Conservation (phyloP, 1,140 invertebrate species). For the Muscidifurax raptorellus region DNA sequence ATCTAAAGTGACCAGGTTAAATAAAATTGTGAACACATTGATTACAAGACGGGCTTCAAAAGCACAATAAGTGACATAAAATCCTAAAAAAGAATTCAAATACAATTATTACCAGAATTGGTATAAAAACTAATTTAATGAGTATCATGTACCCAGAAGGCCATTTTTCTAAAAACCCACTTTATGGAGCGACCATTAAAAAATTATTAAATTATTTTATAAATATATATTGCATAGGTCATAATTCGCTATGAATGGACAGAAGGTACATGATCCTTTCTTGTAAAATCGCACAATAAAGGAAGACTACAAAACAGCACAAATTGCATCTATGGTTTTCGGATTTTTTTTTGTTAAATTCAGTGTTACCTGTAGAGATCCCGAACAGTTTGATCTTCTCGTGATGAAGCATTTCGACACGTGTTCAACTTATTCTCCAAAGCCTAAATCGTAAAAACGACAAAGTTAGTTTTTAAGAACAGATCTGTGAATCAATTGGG, state of each 20-base stretch:
- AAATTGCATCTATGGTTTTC: conserved; percentile 58
- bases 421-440: conserved; percentile 74
- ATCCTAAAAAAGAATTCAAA: conserved; percentile 36
- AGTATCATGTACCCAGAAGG: conserved; percentile 57
- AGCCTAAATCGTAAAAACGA: conserved; percentile 64
- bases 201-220: conserved; percentile 18
- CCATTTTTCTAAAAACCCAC: conserved; percentile 10
- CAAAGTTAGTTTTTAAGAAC: background rate
- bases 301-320: conserved; percentile 50
- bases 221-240: conserved; percentile 13
- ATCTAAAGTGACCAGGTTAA: conserved; percentile 3
- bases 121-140: conserved; percentile 49
- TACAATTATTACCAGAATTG: conserved; percentile 30
- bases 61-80: conserved; percentile 17
- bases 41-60: background rate
- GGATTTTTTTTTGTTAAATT: conserved; percentile 60
- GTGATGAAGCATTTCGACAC: conserved; percentile 69
- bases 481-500: conserved; percentile 24
- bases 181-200: conserved; percentile 7
- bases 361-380: conserved; percentile 75
- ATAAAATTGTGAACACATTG: conserved; percentile 19
- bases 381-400: conserved; percentile 73
- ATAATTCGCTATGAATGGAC: background rate
- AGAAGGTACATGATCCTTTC: conserved; percentile 56
- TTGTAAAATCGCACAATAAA: conserved; percentile 41